Evolutionary conservation across 2,888 invertebrate genomes (phyloP).

Genomic region (Dastarcus helophoroides): DNA sequence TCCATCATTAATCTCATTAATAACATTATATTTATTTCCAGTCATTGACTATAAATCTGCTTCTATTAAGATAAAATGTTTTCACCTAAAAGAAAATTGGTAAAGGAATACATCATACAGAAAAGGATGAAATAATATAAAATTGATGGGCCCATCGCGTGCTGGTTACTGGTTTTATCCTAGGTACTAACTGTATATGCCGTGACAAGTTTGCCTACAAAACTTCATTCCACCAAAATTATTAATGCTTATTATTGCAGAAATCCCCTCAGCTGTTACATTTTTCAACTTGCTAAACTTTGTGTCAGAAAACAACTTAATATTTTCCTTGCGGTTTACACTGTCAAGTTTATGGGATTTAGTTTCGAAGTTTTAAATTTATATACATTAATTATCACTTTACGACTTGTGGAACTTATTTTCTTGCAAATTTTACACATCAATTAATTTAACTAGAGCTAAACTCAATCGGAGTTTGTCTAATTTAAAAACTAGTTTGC

Average conservation of each 20-base stretch:
- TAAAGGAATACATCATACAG: neutral
- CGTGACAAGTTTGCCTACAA: neutral
- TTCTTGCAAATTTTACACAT: neutral
- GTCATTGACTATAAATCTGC: no score
- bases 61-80: no score
- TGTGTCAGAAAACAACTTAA: slow-evolving; percentile 1
- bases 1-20: no score
- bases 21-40: no score
- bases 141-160: slow-evolving; percentile 2
- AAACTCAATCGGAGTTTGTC: no score
- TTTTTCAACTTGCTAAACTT: neutral
- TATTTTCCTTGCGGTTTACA: neutral
- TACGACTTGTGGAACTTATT: neutral
- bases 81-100: no score
- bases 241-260: neutral
- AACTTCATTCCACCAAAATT: neutral
- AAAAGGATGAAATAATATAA: neutral
- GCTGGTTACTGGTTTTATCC: neutral
- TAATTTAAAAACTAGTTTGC: no score
- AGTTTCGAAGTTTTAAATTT: slow-evolving; percentile 1
- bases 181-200: neutral
- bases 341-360: neutral
- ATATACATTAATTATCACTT: slow-evolving; percentile 1
- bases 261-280: neutral
- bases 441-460: no score